phyloP scores from a whole-genome alignment of 2,113 vertebrate genomes.

The Semicossyphus pulcher region DNA sequence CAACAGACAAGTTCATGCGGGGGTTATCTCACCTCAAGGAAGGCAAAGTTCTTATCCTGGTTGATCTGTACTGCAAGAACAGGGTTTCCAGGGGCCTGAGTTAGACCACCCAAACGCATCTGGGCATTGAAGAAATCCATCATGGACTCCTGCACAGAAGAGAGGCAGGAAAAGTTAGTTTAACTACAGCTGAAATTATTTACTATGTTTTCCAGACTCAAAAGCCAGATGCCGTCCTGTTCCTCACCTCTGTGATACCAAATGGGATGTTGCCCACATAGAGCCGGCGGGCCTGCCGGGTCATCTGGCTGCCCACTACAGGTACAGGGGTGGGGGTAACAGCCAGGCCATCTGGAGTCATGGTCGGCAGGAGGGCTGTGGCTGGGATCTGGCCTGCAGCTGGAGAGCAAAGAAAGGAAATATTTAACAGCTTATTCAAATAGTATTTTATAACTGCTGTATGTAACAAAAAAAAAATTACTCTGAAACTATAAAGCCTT shows the following conservation, averaged over 20 bases:
- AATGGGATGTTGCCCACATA: conserved; percentile 96
- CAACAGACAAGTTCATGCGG: not conserved
- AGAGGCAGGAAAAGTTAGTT: not conserved
- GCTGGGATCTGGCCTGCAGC: conserved; percentile 96
- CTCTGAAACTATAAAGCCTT: not conserved
- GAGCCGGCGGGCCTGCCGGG: conserved; percentile 90
- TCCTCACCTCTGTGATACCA: conserved; percentile 91
- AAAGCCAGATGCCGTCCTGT: not conserved
- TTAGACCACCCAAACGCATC: conserved; percentile 93
- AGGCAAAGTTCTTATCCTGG: conserved; percentile 96
- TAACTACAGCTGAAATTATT: no score
- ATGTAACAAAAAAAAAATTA: not conserved
- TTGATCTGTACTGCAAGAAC: conserved; percentile 95
- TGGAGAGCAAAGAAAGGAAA: conserved; percentile 52
- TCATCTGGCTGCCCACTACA: conserved; percentile 96
- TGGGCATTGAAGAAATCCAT: conserved; percentile 97
- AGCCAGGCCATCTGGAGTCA: conserved; percentile 92
- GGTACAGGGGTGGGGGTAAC: conserved; percentile 92
- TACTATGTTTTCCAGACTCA: no score
- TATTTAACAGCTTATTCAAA: not conserved
- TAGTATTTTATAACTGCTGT: not conserved
- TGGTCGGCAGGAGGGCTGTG: conserved; percentile 92
- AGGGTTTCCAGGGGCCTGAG: conserved; percentile 94
- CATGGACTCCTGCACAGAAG: conserved; percentile 89
- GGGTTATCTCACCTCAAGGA: conserved; percentile 86